Conservation (phyloP, 1,140 invertebrate genomes). For the Eciton burchellii region DNA sequence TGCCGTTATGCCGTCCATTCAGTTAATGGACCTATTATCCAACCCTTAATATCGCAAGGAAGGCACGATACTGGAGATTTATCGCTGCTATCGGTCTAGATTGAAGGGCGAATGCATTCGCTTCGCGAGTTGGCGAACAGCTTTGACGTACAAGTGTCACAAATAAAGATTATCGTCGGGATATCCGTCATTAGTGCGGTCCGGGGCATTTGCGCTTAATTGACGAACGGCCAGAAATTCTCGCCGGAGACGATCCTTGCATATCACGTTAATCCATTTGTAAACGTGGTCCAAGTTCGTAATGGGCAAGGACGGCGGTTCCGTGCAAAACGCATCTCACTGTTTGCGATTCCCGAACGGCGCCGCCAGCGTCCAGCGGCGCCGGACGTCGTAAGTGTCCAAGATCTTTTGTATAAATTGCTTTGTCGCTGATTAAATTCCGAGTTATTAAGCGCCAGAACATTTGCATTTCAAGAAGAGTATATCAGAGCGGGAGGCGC, state of each 20-base stretch:
- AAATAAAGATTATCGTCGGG: constrained; percentile 37
- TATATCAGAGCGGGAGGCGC: constrained; percentile 52
- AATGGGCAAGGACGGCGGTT: background rate
- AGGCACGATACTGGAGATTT: constrained; percentile 29
- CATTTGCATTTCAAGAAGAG: constrained; percentile 69
- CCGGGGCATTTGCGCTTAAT: constrained; percentile 10
- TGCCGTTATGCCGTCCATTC: background rate
- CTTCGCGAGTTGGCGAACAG: constrained; percentile 26
- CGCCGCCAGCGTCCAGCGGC: constrained; percentile 6
- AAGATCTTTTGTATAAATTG: constrained; percentile 70
- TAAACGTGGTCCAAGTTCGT: constrained; percentile 25
- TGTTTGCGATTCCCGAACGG: background rate
- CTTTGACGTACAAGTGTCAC: constrained; percentile 20
- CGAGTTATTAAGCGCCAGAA: constrained; percentile 67
- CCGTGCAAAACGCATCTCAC: constrained; percentile 30
- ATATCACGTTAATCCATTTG: constrained; percentile 21
- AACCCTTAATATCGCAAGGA: background rate
- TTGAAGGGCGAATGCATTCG: constrained; percentile 11
- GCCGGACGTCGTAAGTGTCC: background rate
- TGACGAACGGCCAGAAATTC: constrained; percentile 2
- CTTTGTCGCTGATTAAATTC: constrained; percentile 74
- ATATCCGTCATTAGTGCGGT: background rate
- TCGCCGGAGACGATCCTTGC: background rate
- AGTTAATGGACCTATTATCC: constrained; percentile 7
- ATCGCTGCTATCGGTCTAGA: constrained; percentile 22